Evolutionary conservation across 2,797 vertebrate species (phyloP), one percentile per base, ranked within the genome.

Genomic region (Tapirus indicus): DNA sequence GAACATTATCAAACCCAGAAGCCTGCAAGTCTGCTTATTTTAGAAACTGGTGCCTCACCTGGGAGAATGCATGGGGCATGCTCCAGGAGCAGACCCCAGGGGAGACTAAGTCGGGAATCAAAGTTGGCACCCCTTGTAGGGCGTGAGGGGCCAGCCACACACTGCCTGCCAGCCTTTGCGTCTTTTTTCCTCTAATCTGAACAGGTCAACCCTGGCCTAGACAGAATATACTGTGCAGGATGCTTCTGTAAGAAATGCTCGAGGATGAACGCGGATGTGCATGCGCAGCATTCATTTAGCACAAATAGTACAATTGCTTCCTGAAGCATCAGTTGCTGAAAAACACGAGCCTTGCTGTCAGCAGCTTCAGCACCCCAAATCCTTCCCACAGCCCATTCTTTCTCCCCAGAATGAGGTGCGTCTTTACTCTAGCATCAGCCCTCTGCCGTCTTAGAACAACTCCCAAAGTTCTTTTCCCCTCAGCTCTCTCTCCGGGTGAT

Each of bases 231-330:
- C 29, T 35, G n/a, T 21, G 35, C 78, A 25, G 41, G 56, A 41
- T 1, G 44, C 6, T 54, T 75, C 66, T 54, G 17, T 66, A 69
- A 91, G 94, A 52, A 75, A n/a, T 25, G 35, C 44, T 64, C 12
- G 20, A 41, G 58, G 69, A 54, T 52, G 6, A 52, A 32, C 29
- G 35, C 32, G 52, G 41, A 29, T 1, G 10, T 3, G 0, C 0
- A 1, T 9, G 5, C 16, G 10, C 1, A 27, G 32, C 32, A 11
- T 35, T 84, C 71, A 5, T 41, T 87, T 27, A 71, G 27, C 27
- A 0, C 3, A 54, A 9, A 52, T 6, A 13, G 41, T 23, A 23
- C 17, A 4, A 5, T 27, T 0, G 0, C 32, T 84, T 79, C 35
- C 14, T 21, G 77, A 87, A 75, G 44, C 12, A 16, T 47, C 49